A percentile compares a stretch with the other conserved stretches of the same genome.
phyloP scores from a whole-genome alignment of 2,797 vertebrate species.

The Bucorvus abyssinicus region DNA sequence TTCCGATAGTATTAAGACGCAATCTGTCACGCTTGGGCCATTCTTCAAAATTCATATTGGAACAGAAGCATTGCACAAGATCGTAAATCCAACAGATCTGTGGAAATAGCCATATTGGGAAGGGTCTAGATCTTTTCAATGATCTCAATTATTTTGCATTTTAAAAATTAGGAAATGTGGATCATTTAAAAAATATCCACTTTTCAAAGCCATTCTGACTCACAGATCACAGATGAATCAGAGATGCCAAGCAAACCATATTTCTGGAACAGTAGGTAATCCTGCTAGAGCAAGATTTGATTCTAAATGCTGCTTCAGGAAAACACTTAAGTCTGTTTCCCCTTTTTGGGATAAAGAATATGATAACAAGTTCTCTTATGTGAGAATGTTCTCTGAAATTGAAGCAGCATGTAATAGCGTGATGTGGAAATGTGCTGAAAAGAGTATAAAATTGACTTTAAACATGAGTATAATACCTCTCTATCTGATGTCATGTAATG shows the following conservation, averaged over 20 bases:
- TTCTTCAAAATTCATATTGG: not conserved
- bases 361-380: not conserved
- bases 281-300: not conserved
- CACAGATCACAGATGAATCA: not conserved
- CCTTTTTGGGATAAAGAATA: not conserved
- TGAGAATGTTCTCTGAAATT: not conserved
- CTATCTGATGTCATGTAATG: conserved; percentile 25
- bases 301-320: not conserved
- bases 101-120: not conserved
- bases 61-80: not conserved
- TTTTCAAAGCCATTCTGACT: not conserved
- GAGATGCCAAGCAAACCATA: not conserved
- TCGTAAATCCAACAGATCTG: not conserved
- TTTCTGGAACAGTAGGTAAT: not conserved
- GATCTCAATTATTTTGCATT: not conserved
- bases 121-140: not conserved
- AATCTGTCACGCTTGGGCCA: not conserved
- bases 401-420: not conserved
- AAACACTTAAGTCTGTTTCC: not conserved
- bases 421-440: conserved; percentile 1
- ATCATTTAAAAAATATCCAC: not conserved
- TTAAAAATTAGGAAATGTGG: not conserved
- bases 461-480: not conserved
- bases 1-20: not conserved
- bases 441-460: not conserved